These are phyloP conservation scores for Coccyzus lansbergi DNA, from an alignment of 2,797 vertebrate species.

Conservation along the genomic window DNA sequence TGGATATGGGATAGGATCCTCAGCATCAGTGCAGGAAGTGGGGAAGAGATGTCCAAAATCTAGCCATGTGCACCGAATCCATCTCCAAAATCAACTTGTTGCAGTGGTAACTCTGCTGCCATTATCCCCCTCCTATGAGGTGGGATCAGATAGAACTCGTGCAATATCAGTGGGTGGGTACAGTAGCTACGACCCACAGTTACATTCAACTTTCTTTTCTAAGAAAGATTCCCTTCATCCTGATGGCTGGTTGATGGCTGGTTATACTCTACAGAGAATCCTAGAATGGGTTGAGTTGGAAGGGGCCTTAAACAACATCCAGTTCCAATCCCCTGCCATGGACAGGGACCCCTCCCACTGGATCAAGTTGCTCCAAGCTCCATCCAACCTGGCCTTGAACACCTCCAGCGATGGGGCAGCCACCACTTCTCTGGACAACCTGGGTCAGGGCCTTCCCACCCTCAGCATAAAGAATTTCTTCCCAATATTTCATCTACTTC, in stretches of 20 bases:
- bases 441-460: too few relatives aligned
- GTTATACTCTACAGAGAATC: neutral
- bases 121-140: neutral
- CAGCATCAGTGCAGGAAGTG: fast-evolving
- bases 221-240: neutral
- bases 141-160: neutral
- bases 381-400: too few relatives aligned
- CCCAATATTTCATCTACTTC: too few relatives aligned
- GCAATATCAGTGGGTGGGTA: fast-evolving
- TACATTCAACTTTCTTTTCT: neutral
- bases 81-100: neutral
- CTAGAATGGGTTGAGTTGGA: too few relatives aligned
- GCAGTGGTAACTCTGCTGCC: neutral
- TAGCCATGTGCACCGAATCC: fast-evolving
- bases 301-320: too few relatives aligned
- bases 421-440: too few relatives aligned
- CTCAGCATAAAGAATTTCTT: too few relatives aligned
- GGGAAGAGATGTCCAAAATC: neutral
- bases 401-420: too few relatives aligned
- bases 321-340: too few relatives aligned
- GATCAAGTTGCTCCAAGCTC: too few relatives aligned
- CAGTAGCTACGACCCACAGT: neutral
- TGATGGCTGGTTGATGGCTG: neutral
- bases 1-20: neutral
- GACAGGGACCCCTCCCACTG: too few relatives aligned